Conservation (phyloP, 2,797 vertebrate species). For the Hemibagrus guttatus region DNA sequence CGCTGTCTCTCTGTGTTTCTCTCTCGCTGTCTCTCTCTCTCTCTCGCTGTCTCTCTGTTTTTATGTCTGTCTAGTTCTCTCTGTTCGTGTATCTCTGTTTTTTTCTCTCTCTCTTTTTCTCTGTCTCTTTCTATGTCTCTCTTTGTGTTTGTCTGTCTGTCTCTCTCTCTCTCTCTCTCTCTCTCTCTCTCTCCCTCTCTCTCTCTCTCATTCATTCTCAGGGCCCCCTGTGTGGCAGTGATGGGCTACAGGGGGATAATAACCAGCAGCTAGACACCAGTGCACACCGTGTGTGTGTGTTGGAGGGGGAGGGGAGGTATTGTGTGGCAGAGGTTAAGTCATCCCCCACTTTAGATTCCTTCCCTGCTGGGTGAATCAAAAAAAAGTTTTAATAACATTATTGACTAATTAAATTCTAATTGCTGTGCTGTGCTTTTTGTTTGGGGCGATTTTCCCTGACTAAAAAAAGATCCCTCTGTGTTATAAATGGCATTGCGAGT, state of each 20-base stretch:
- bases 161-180: neutral
- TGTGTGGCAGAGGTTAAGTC: constrained; percentile 37
- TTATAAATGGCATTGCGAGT: constrained; percentile 7
- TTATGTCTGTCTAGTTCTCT: too few relatives aligned
- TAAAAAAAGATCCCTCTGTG: constrained; percentile 29
- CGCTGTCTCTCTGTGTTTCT: too few relatives aligned
- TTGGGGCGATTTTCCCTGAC: constrained; percentile 12
- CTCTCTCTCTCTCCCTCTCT: neutral
- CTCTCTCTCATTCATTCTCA: neutral
- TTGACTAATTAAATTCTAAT: constrained; percentile 48
- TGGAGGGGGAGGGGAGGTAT: neutral
- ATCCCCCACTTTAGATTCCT: constrained; percentile 31
- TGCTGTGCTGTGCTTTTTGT: constrained; percentile 37
- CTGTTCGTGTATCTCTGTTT: too few relatives aligned
- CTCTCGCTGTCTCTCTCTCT: neutral
- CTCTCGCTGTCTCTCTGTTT: too few relatives aligned
- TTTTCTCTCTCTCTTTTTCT: too few relatives aligned
- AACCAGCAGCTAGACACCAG: constrained; percentile 38
- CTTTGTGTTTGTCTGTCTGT: too few relatives aligned
- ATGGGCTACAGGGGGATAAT: constrained; percentile 35
- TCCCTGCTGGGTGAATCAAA: constrained; percentile 36
- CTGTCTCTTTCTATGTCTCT: too few relatives aligned
- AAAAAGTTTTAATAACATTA: constrained; percentile 37
- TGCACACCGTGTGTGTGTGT: constrained; percentile 12
- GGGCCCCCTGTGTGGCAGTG: neutral